These are phyloP conservation scores for Drosophila peninsularis DNA, from an alignment of 2,888 invertebrate genomes.

Conservation along the genomic window DNA sequence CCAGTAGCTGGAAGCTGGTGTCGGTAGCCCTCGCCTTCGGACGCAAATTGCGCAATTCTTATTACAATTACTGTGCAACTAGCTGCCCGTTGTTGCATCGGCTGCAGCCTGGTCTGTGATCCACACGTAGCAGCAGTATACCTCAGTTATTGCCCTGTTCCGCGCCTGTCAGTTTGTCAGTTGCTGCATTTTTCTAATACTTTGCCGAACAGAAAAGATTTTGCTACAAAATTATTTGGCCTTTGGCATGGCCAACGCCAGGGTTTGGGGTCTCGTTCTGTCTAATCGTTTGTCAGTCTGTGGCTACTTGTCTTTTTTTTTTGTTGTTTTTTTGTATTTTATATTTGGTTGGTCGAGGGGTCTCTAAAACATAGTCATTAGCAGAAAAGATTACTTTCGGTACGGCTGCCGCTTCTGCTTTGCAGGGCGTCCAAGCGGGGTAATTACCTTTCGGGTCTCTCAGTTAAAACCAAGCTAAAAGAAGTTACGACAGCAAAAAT, in stretches of 20 bases:
- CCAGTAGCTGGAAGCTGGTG: constrained; percentile 11
- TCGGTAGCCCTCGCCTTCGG: constrained; percentile 30
- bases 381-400: constrained; percentile 65
- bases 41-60: constrained; percentile 78
- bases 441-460: constrained; percentile 64
- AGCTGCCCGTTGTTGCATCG: constrained; percentile 35
- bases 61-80: constrained; percentile 72
- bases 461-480: constrained; percentile 1
- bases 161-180: constrained; percentile 25
- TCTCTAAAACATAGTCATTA: constrained; percentile 75
- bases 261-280: constrained; percentile 30
- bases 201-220: constrained; percentile 25
- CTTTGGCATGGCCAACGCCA: constrained; percentile 45
- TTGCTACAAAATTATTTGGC: constrained; percentile 62
- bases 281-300: constrained; percentile 60
- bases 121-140: constrained; percentile 23
- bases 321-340: neutral
- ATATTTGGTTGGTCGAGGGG: constrained; percentile 24
- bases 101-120: constrained; percentile 21
- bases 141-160: constrained; percentile 10
- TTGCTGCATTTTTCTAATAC: constrained; percentile 68
- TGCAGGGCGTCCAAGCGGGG: constrained; percentile 61
- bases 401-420: constrained; percentile 58
- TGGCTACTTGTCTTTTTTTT: constrained; percentile 62
- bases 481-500: constrained; percentile 20